Evolutionary conservation across 53 echinoderm and acorn worm species (phyloP).

Genomic region (Hippasteria phrygiana): DNA sequence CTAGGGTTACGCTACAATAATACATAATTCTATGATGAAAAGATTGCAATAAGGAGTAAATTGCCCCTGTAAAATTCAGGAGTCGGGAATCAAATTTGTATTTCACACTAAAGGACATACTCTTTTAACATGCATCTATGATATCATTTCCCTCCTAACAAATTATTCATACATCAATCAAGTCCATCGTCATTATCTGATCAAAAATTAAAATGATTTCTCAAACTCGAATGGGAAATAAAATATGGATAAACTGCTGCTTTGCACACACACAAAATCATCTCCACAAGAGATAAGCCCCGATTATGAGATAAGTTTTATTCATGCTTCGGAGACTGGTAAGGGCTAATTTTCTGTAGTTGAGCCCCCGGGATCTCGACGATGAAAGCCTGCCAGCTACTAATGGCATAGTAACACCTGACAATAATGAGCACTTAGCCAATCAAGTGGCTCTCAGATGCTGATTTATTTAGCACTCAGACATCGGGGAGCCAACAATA

Average conservation of each 20-base stretch:
- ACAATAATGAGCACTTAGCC: slow-evolving; percentile 40
- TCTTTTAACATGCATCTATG: too few relatives aligned
- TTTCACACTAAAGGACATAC: too few relatives aligned
- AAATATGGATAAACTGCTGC: slow-evolving; percentile 6
- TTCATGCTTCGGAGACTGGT: not conserved
- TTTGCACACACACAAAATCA: not conserved
- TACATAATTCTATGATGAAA: too few relatives aligned
- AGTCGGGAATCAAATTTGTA: too few relatives aligned
- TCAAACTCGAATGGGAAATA: not conserved
- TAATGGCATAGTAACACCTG: slow-evolving; percentile 51
- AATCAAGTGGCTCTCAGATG: slow-evolving; percentile 26
- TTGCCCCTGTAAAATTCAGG: too few relatives aligned
- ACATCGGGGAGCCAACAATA: slow-evolving; percentile 33
- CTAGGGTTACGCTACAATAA: too few relatives aligned
- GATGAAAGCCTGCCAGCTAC: not conserved
- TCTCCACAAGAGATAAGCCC: not conserved
- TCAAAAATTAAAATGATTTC: not conserved
- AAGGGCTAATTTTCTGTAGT: not conserved
- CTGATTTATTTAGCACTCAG: slow-evolving; percentile 31
- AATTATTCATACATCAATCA: not conserved
- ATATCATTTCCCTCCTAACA: too few relatives aligned
- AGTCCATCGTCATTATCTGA: not conserved
- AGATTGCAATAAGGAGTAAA: too few relatives aligned
- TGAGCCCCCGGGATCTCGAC: not conserved
- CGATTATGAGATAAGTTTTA: not conserved